A percentile compares a stretch with the other conserved stretches of the same genome.
Conservation (phyloP, 92 coral and sea anemone genomes). For the Porites cylindrica region DNA sequence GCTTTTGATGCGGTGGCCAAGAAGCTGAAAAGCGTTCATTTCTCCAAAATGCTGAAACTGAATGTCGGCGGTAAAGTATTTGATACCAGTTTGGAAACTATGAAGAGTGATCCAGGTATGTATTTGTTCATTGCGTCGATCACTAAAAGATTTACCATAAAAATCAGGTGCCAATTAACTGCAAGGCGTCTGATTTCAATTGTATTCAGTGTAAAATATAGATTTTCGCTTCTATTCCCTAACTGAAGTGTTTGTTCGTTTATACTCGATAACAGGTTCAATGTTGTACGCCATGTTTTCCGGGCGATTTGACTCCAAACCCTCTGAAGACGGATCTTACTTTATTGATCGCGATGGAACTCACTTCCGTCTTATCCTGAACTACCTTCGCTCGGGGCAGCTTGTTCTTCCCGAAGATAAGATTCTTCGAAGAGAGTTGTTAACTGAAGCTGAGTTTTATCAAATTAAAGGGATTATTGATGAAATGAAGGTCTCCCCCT, state of each 20-base stretch:
- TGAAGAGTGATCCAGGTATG: slow-evolving; percentile 74
- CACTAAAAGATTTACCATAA: too few species aligned
- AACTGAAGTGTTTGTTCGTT: background rate
- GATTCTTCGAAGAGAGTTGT: slow-evolving; percentile 42
- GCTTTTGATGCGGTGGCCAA: slow-evolving; percentile 72
- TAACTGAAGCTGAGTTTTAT: slow-evolving; percentile 75
- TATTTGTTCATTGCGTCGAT: slow-evolving; percentile 17
- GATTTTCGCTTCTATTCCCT: background rate
- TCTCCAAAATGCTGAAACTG: slow-evolving; percentile 52
- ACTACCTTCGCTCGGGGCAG: slow-evolving; percentile 70
- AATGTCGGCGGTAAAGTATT: slow-evolving; percentile 78
- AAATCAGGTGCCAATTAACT: too few species aligned
- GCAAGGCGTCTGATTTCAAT: background rate
- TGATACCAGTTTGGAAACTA: slow-evolving; percentile 63
- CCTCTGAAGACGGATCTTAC: slow-evolving; percentile 69
- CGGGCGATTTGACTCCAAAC: slow-evolving; percentile 56
- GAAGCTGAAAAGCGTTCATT: slow-evolving; percentile 69
- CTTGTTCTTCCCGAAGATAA: slow-evolving; percentile 66
- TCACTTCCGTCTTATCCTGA: slow-evolving; percentile 72
- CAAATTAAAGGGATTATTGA: slow-evolving; percentile 61
- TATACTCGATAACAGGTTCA: background rate
- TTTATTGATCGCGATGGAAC: slow-evolving; percentile 79
- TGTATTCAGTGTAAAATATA: background rate
- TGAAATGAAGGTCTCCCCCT: slow-evolving; percentile 11
- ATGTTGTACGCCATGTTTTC: slow-evolving; percentile 46